A percentile compares a stretch with the other conserved stretches of the same genome.
Evolutionary conservation across 2,113 vertebrate genomes (phyloP).

Genomic region (Ophthalmolycus amberensis): DNA sequence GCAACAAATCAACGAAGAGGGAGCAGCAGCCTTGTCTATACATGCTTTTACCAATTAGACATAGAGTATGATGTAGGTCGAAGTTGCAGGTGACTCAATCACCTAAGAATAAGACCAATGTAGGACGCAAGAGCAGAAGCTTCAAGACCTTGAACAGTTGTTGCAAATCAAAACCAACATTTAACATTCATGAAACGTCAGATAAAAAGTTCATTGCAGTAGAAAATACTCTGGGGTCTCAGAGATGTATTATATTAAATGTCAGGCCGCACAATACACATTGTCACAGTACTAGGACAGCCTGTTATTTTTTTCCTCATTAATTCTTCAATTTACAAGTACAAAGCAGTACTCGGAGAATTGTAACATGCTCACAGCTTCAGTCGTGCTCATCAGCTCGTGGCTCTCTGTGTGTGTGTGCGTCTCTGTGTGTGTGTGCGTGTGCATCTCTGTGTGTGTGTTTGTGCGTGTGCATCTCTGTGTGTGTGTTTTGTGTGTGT

Average conservation of each 20-base stretch:
- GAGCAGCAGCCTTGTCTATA: background rate
- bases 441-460: background rate
- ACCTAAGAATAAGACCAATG: background rate
- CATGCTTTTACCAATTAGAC: background rate
- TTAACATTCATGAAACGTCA: constrained; percentile 4
- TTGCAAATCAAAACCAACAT: background rate
- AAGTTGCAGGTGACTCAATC: constrained; percentile 3
- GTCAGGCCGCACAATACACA: constrained; percentile 9
- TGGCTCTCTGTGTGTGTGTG: constrained; percentile 14
- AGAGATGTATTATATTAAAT: constrained; percentile 2
- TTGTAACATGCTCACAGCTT: constrained; percentile 56
- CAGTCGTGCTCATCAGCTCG: constrained; percentile 30
- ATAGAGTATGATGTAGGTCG: background rate
- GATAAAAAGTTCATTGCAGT: background rate
- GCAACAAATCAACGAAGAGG: background rate
- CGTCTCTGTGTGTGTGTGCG: background rate
- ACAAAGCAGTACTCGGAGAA: constrained; percentile 45
- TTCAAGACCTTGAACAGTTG: background rate
- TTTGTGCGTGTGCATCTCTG: constrained; percentile 3
- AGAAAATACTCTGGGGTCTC: background rate
- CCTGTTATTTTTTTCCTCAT: constrained; percentile 54
- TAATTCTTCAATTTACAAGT: constrained; percentile 62
- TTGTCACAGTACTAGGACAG: constrained; percentile 24
- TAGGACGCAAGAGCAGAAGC: background rate
- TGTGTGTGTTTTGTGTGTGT: background rate